phyloP scores from a whole-genome alignment of 2,888 invertebrate genomes.

The Polymixis lichenea region DNA sequence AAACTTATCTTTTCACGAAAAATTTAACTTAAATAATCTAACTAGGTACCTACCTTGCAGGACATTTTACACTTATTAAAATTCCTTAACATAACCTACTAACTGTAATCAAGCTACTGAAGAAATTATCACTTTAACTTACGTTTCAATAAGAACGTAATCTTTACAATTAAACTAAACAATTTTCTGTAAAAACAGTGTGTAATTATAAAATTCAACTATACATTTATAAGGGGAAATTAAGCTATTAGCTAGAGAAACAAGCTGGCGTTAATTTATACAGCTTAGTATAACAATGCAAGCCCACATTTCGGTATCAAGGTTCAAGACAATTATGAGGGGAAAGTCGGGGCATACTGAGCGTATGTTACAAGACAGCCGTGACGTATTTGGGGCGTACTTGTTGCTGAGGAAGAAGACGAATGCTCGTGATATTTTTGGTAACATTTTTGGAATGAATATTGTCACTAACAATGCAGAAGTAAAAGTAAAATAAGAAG shows the following conservation, averaged over 20 bases:
- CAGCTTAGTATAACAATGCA: slow-evolving; percentile 66
- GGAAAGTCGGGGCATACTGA: slow-evolving; percentile 58
- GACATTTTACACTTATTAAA: slow-evolving; percentile 14
- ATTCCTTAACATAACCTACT: background rate
- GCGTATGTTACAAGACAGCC: slow-evolving; percentile 47
- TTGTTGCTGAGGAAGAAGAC: slow-evolving; percentile 43
- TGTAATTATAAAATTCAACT: slow-evolving; percentile 60
- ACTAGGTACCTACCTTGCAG: too few species aligned
- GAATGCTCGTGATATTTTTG: slow-evolving; percentile 29
- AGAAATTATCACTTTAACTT: slow-evolving; percentile 20
- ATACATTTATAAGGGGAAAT: slow-evolving; percentile 58
- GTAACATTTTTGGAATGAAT: background rate
- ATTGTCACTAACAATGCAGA: background rate
- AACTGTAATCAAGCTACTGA: slow-evolving; percentile 31
- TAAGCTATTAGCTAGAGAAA: slow-evolving; percentile 67
- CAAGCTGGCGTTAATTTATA: slow-evolving; percentile 68
- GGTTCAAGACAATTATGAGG: slow-evolving; percentile 63
- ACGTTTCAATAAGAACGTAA: slow-evolving; percentile 53
- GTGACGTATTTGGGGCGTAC: slow-evolving; percentile 47
- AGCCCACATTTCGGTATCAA: slow-evolving; percentile 65
- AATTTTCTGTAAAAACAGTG: slow-evolving; percentile 38
- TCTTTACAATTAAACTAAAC: slow-evolving; percentile 51
- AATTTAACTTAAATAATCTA: slow-evolving; percentile 8
- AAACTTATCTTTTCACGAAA: background rate
- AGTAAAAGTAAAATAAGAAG: background rate